Evolutionary conservation across 2,113 vertebrate genomes (phyloP).

Genomic region (Ursus arctos): DNA sequence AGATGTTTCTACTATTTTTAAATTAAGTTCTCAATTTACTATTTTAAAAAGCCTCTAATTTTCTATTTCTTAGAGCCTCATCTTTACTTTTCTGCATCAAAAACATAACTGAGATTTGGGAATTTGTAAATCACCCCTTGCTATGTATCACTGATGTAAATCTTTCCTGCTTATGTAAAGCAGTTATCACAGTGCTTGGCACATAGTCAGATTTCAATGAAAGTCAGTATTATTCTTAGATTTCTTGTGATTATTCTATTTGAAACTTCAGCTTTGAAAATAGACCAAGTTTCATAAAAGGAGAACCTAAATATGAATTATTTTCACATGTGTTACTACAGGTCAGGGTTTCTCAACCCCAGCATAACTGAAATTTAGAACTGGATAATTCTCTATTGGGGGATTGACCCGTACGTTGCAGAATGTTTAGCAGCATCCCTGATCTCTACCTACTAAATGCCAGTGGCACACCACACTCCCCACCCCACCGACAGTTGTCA

Average conservation of each 20-base stretch:
- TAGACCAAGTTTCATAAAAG: neutral
- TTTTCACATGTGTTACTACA: neutral
- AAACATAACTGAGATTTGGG: neutral
- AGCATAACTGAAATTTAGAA: neutral
- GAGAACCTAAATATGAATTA: neutral
- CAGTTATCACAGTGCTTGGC: neutral
- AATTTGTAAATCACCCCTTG: neutral
- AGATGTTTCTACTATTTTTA: neutral
- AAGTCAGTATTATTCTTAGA: slow-evolving; percentile 6
- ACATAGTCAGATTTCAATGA: neutral
- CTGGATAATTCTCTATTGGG: neutral
- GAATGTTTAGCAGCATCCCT: neutral
- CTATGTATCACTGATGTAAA: neutral
- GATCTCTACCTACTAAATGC: neutral
- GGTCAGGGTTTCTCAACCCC: neutral
- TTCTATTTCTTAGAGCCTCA: neutral
- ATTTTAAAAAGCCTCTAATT: neutral
- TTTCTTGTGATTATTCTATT: neutral
- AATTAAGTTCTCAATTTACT: slow-evolving; percentile 24
- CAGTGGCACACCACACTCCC: no score
- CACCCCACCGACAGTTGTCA: neutral
- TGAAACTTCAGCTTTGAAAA: slow-evolving; percentile 29
- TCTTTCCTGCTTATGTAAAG: neutral
- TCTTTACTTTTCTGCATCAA: neutral
- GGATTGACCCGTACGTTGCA: neutral